Conservation (phyloP, 2,113 vertebrate species). For the Gymnorhina tibicen region DNA sequence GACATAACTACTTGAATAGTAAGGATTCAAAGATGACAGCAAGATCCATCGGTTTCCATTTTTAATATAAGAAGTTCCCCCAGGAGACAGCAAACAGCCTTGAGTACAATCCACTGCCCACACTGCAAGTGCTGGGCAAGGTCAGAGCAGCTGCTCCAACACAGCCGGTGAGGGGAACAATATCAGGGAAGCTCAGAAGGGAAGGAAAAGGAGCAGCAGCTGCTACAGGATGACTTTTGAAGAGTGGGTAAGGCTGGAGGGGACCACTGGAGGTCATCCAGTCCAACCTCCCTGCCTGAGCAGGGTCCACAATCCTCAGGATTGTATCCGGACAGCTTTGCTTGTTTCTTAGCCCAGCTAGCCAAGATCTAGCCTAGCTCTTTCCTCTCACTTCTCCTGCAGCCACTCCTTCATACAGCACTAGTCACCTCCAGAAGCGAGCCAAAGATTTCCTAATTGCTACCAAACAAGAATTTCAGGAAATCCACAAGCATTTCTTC, state of each 20-base stretch:
- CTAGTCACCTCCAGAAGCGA: not conserved
- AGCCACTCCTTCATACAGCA: not conserved
- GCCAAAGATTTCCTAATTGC: not conserved
- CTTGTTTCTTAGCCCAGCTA: not conserved
- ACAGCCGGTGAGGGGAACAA: fast-evolving
- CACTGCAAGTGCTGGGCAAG: not conserved
- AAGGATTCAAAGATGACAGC: not conserved
- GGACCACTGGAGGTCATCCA: not conserved
- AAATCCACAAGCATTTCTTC: not conserved
- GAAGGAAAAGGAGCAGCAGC: not conserved
- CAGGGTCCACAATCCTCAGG: not conserved
- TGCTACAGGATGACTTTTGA: not conserved
- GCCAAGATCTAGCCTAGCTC: not conserved
- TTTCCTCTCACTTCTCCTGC: not conserved
- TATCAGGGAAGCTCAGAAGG: not conserved
- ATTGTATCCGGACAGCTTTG: fast-evolving
- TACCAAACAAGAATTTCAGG: not conserved
- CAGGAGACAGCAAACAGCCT: not conserved
- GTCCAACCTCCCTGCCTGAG: not conserved
- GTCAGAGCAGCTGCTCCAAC: not conserved
- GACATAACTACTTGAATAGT: not conserved
- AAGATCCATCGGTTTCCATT: not conserved
- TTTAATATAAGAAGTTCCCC: not conserved
- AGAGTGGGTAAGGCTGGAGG: not conserved
- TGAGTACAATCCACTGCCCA: not conserved